Conservation (phyloP, 1,140 invertebrate genomes). For the Atta texana region DNA sequence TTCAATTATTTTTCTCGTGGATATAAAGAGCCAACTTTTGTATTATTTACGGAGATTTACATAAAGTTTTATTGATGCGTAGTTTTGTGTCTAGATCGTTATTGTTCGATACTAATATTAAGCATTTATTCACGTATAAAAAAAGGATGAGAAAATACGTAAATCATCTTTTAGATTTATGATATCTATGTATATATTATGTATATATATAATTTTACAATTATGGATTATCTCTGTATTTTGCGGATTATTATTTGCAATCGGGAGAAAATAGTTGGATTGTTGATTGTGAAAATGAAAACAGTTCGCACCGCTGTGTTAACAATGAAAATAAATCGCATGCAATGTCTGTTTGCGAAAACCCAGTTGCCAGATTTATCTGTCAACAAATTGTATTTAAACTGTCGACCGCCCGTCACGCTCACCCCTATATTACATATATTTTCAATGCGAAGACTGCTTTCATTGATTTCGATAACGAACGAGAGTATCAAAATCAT, state of each 20-base stretch:
- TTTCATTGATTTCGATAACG: conserved; percentile 27
- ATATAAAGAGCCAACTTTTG: neutral
- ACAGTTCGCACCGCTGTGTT: conserved; percentile 53
- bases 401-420: conserved; percentile 41
- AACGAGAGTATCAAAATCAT: conserved; percentile 16
- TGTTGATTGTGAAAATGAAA: conserved; percentile 47
- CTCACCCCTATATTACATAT: conserved; percentile 81
- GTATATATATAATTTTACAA: conserved; percentile 1
- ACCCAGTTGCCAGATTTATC: conserved; percentile 51
- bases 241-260: conserved; percentile 50
- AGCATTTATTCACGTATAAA: neutral
- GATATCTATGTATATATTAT: neutral
- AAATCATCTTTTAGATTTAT: neutral
- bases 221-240: conserved; percentile 25
- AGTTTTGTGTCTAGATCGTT: neutral
- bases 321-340: conserved; percentile 59
- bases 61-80: neutral
- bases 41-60: neutral
- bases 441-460: conserved; percentile 21
- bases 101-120: neutral
- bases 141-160: neutral
- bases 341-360: conserved; percentile 45
- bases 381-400: conserved; percentile 61
- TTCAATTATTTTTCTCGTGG: neutral
- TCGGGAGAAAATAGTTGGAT: conserved; percentile 7